Percentiles rank a stretch among this genome's conserved stretches.
Evolutionary conservation across 92 coral and sea anemone genomes (phyloP).

Genomic region (Palythoa caribaeorum): DNA sequence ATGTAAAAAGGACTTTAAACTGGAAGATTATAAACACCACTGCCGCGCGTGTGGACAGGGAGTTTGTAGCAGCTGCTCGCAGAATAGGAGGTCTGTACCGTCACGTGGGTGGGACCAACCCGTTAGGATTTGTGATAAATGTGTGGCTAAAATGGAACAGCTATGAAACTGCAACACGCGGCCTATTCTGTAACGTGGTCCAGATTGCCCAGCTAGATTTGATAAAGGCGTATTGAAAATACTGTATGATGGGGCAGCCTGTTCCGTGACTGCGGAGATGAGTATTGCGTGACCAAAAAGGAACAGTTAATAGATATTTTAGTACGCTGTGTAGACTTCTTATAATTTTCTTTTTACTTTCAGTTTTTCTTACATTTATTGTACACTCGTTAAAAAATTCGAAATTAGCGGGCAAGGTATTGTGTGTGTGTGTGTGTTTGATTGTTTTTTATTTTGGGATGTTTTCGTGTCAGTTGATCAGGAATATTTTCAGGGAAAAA

Average conservation of each 20-base stretch:
- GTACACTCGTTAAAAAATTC: too few relatives aligned
- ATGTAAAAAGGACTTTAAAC: conserved; percentile 81
- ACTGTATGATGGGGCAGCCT: conserved; percentile 44
- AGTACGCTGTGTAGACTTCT: too few relatives aligned
- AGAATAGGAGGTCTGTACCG: conserved; percentile 81
- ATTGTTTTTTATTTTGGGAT: too few relatives aligned
- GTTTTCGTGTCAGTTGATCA: too few relatives aligned
- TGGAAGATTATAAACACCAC: conserved; percentile 86
- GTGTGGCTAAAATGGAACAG: conserved; percentile 73
- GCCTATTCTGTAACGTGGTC: conserved; percentile 85
- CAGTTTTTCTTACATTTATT: too few relatives aligned
- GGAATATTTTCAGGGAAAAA: too few relatives aligned
- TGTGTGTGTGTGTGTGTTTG: too few relatives aligned
- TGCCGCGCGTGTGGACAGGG: conserved; percentile 99
- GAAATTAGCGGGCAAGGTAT: too few relatives aligned
- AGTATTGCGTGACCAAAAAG: too few relatives aligned
- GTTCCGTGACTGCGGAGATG: background rate
- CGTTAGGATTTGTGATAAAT: conserved; percentile 93
- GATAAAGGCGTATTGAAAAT: conserved; percentile 75
- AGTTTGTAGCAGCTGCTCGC: conserved; percentile 88
- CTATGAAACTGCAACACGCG: conserved; percentile 46
- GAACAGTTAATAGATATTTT: too few relatives aligned
- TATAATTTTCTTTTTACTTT: too few relatives aligned
- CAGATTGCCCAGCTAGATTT: conserved; percentile 91
- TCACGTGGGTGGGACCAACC: conserved; percentile 98